Evolutionary conservation across 2,113 vertebrate species (phyloP).

Genomic region (Conger conger): DNA sequence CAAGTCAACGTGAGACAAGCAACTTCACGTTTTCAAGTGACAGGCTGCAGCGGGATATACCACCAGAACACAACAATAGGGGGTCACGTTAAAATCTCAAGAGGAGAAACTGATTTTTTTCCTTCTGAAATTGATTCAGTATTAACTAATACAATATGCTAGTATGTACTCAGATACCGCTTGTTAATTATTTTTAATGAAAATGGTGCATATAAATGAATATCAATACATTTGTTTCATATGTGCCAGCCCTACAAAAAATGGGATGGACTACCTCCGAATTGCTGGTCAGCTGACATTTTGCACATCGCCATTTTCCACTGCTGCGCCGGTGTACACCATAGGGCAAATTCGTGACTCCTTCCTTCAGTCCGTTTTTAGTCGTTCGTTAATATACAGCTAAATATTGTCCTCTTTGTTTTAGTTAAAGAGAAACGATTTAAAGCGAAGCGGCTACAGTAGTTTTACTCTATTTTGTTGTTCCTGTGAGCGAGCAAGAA

Average conservation of each 20-base stretch:
- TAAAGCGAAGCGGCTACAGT: background rate
- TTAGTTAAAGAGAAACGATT: background rate
- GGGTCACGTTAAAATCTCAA: background rate
- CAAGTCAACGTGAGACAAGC: background rate
- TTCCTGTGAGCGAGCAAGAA: constrained; percentile 52
- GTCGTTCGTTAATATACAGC: background rate
- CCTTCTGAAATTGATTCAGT: background rate
- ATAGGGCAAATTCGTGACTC: constrained; percentile 27
- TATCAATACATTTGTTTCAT: background rate
- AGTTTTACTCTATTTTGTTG: constrained; percentile 33
- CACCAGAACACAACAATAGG: constrained; percentile 15
- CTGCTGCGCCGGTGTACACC: constrained; percentile 55
- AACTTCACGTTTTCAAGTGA: constrained; percentile 38
- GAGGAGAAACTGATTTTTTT: background rate
- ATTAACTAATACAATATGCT: background rate
- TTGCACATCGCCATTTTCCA: constrained; percentile 77
- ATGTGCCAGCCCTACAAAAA: constrained; percentile 38
- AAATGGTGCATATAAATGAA: background rate
- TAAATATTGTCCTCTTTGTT: background rate
- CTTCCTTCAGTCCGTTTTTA: constrained; percentile 17
- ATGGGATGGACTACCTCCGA: constrained; percentile 47
- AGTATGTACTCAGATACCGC: background rate
- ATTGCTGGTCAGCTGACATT: constrained; percentile 67
- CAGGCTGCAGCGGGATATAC: constrained; percentile 50
- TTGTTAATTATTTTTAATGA: background rate